A percentile compares a stretch with the other conserved stretches of the same genome.
These are phyloP conservation scores for Gryllus bimaculatus DNA, from an alignment of 1,140 invertebrate genomes.

Conservation along the genomic window DNA sequence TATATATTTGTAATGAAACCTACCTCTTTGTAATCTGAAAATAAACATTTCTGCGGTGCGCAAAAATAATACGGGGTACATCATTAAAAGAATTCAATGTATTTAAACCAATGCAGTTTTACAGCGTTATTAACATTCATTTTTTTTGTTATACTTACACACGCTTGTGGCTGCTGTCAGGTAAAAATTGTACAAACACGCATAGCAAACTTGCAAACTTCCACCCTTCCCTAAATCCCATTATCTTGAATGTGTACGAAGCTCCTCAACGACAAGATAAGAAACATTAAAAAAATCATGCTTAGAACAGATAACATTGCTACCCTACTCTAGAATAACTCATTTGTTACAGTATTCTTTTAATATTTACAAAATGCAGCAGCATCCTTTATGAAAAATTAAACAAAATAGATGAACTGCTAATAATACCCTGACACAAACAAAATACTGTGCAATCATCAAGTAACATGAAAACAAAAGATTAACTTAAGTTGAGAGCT, in stretches of 20 bases:
- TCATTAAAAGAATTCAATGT: constrained; percentile 1
- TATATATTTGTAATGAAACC: too few relatives aligned
- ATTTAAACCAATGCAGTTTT: not conserved
- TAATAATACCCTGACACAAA: not conserved
- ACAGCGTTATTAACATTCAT: not conserved
- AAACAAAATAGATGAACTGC: too few relatives aligned
- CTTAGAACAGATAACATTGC: not conserved
- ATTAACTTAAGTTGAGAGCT: too few relatives aligned
- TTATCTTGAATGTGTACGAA: not conserved
- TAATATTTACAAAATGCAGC: not conserved
- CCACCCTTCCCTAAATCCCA: not conserved
- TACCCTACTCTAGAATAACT: not conserved
- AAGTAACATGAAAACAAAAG: not conserved
- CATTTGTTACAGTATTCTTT: not conserved
- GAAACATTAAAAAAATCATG: not conserved
- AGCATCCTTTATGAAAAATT: not conserved
- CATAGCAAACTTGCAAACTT: not conserved
- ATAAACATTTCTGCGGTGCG: too few relatives aligned
- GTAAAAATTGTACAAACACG: constrained; percentile 1
- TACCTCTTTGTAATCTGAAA: too few relatives aligned
- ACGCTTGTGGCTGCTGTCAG: not conserved
- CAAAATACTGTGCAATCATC: not conserved
- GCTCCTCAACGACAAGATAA: not conserved
- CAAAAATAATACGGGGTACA: not conserved
- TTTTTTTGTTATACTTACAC: not conserved